Conservation (phyloP, 2,888 invertebrate species). For the Neria commutata region DNA sequence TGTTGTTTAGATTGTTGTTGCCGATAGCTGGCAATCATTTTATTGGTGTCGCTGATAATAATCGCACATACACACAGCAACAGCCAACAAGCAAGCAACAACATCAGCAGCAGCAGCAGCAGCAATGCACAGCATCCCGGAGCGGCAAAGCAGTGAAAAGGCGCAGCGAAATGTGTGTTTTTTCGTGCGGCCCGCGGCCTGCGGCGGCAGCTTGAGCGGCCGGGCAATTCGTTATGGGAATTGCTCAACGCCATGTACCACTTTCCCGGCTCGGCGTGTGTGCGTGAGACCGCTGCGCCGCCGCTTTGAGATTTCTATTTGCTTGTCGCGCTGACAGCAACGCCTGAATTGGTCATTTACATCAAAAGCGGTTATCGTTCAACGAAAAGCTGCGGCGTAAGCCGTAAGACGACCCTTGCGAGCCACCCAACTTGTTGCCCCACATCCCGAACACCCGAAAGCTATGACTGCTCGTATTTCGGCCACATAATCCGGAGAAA, state of each 20-base stretch:
- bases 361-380: not conserved
- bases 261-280: not conserved
- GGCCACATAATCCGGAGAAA: not conserved
- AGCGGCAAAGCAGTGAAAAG: not conserved
- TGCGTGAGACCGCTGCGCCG: not conserved
- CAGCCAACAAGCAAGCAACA: no score
- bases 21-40: constrained; percentile 53
- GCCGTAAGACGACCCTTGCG: not conserved
- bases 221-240: constrained; percentile 22
- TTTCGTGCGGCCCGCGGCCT: not conserved
- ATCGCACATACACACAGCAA: constrained; percentile 32
- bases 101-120: not conserved
- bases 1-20: constrained; percentile 39
- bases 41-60: constrained; percentile 53
- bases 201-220: no score
- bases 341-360: not conserved
- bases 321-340: constrained; percentile 5
- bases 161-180: not conserved
- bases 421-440: not conserved
- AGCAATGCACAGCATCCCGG: not conserved
- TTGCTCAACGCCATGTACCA: constrained; percentile 14
- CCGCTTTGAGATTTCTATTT: constrained; percentile 20
- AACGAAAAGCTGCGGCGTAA: no score
- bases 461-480: not conserved
- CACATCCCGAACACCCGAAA: not conserved